Conservation (phyloP, 2,113 vertebrate species). For the Procavia capensis region DNA sequence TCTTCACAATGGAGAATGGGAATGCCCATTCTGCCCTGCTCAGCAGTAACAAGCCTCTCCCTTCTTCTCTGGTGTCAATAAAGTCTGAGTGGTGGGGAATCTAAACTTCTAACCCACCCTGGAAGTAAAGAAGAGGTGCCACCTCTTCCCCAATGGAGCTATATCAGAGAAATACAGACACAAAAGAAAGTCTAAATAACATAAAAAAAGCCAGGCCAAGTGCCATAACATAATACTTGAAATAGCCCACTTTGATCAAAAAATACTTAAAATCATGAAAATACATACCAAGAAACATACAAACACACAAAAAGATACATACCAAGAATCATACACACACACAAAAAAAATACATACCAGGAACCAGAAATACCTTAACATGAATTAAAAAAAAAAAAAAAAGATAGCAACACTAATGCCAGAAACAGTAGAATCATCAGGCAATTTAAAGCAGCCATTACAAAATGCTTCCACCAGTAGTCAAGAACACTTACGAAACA, state of each 20-base stretch:
- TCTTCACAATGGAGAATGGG: not conserved
- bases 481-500: not conserved
- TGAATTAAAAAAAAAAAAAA: not conserved
- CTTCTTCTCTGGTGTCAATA: not conserved
- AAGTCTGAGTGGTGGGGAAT: not conserved
- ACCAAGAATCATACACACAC: too few species aligned
- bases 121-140: not conserved
- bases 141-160: not conserved
- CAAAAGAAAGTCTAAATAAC: conserved; percentile 26
- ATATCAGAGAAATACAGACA: not conserved
- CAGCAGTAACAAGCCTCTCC: not conserved
- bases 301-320: too few species aligned
- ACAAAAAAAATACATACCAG: not conserved
- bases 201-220: too few species aligned
- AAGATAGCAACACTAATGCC: not conserved
- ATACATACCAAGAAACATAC: not conserved
- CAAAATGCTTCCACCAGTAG: not conserved
- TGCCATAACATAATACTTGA: not conserved
- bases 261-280: too few species aligned
- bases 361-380: not conserved
- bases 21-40: not conserved
- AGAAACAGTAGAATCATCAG: not conserved
- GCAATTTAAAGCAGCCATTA: not conserved
- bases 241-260: not conserved
- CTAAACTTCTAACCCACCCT: not conserved